These are phyloP conservation scores for Fistularia commersonii DNA, from an alignment of 2,797 vertebrate genomes.

Conservation along the genomic window DNA sequence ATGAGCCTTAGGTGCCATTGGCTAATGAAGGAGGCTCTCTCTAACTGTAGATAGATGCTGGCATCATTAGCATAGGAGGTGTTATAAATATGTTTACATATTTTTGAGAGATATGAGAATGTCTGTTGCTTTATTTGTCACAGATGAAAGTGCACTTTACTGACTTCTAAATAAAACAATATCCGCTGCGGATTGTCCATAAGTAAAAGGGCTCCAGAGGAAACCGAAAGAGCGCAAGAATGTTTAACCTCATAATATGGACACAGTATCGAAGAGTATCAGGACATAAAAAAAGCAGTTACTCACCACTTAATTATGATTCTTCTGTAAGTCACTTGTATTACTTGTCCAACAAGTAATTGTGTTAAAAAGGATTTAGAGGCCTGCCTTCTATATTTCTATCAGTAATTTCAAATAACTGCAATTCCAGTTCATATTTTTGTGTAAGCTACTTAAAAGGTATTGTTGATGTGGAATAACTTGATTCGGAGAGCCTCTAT, in stretches of 20 bases:
- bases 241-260: slow-evolving; percentile 19
- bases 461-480: too few relatives aligned
- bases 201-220: slow-evolving; percentile 22
- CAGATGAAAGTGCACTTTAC: slow-evolving; percentile 40
- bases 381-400: too few relatives aligned
- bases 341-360: too few relatives aligned
- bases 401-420: too few relatives aligned
- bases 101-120: slow-evolving; percentile 51
- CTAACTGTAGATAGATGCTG: slow-evolving; percentile 63
- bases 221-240: slow-evolving; percentile 17
- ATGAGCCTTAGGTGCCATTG: slow-evolving; percentile 75
- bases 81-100: slow-evolving; percentile 50
- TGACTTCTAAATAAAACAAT: slow-evolving; percentile 51
- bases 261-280: slow-evolving; percentile 13
- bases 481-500: too few relatives aligned
- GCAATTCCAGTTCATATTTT: too few relatives aligned
- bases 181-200: slow-evolving; percentile 43
- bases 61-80: slow-evolving; percentile 27
- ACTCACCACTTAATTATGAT: too few relatives aligned
- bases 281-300: too few relatives aligned
- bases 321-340: too few relatives aligned
- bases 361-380: too few relatives aligned
- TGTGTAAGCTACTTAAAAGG: too few relatives aligned
- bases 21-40: slow-evolving; percentile 69
- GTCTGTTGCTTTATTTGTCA: slow-evolving; percentile 33